Base-by-base conservation (phyloP, 1,140 invertebrate genomes). In the Oreohelix idahoensis region DNA sequence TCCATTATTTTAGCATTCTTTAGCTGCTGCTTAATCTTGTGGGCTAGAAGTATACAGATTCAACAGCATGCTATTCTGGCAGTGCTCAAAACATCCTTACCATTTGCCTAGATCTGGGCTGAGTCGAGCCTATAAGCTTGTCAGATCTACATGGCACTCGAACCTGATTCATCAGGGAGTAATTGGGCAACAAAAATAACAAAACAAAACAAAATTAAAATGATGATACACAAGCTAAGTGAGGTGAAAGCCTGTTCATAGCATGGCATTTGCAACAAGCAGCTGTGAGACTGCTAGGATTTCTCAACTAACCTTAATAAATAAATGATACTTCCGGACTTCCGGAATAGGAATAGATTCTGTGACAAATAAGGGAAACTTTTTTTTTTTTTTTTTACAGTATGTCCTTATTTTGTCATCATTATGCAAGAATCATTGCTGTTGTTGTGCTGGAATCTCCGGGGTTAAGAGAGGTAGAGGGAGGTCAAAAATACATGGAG, bases 101-200 rank as follows among this genome's bases (percentile, higher is more conserved):
- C 87, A 80, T 69, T 35, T 73, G n/a, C 26, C 85, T 79, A 45
- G 84, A 63, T 86, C 83, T 89, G 76, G 81, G 51, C 79, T 85
- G 86, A 38, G 83, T 75, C 49, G 78, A 77, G 49, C 89, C 90
- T 81, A 91, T 81, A 32, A 91, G 83, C 84, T 91, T 92, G 86
- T 92, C 92, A 71, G 89, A 89, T 70, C 90, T 85, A 85, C 87
- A 89, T n/a, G 91, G 90, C 32, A 92, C 88, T 81, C 90, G 85
- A 26, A 91, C 89, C 91, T 92, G 86, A 66, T 79, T 53, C 70
- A 75, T 39, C 63, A 83, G 49, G 32, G 42, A 71, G 38, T 20
- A 79, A 58, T 49, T 75, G 51, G 26, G 58, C n/a, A 66, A 77
- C 73, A 77, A 70, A 83, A 76, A 53, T 10, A 76, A 70, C n/a